Evolutionary conservation across 37 sponge, comb jelly and placozoan genomes (phyloP).

Genomic region (Cliona cf. orientalis): DNA sequence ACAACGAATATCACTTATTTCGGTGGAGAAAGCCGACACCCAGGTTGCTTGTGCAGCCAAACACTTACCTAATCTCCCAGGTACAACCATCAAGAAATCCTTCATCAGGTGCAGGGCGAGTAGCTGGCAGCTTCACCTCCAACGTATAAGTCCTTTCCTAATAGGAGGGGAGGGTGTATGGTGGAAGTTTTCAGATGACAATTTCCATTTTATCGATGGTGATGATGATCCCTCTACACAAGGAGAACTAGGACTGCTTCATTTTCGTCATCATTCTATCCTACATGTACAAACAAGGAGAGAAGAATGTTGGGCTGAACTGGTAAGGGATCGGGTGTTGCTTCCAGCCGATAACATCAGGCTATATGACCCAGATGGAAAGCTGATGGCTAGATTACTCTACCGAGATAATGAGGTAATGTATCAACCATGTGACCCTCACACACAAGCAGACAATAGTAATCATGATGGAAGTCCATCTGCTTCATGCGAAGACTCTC

Average conservation of each 20-base stretch:
- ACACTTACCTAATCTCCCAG: background rate
- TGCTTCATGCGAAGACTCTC: too few species aligned
- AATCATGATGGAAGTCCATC: too few species aligned
- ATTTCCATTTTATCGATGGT: background rate
- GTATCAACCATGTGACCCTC: too few species aligned
- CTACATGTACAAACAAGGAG: background rate
- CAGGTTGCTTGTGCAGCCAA: background rate
- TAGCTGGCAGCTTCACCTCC: background rate
- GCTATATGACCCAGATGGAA: background rate
- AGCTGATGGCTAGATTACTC: too few species aligned
- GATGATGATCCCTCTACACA: background rate
- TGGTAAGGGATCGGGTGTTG: background rate
- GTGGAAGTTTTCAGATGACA: background rate
- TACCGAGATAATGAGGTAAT: too few species aligned
- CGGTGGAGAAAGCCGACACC: background rate
- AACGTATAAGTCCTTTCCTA: conserved; percentile 1
- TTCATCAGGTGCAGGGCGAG: background rate
- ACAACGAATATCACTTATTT: too few species aligned
- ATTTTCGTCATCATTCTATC: background rate
- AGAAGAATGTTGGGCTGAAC: background rate
- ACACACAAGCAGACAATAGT: too few species aligned
- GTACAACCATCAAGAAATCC: background rate
- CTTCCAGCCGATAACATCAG: background rate
- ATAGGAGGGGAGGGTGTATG: background rate
- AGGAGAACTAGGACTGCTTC: background rate